These are phyloP conservation scores for Chaenodraco wilsoni DNA, from an alignment of 2,797 vertebrate genomes.

Conservation along the genomic window DNA sequence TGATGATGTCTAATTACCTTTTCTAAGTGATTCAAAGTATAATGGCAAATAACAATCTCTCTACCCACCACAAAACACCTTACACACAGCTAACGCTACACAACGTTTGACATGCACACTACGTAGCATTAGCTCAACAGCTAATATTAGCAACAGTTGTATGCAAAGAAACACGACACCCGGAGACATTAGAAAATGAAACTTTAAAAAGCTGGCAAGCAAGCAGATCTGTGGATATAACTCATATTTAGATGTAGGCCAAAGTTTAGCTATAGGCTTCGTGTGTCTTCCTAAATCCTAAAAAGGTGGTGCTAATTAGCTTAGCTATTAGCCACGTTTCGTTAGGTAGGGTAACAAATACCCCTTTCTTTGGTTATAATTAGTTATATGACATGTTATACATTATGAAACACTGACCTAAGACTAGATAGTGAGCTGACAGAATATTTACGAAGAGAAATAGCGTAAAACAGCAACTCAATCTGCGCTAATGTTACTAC, in stretches of 20 bases:
- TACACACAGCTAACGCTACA: not conserved
- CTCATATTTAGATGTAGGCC: not conserved
- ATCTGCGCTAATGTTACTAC: slow-evolving; percentile 15
- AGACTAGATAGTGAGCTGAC: rapidly evolving
- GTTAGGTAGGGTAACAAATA: slow-evolving; percentile 42
- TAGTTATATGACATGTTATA: rapidly evolving
- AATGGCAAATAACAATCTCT: not conserved
- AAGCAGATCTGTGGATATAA: not conserved
- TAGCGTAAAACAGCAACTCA: slow-evolving; percentile 2
- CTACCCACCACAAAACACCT: not conserved
- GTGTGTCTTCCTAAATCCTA: not conserved
- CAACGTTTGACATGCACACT: not conserved
- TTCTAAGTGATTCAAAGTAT: rapidly evolving
- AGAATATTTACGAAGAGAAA: not conserved
- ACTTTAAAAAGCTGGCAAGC: not conserved
- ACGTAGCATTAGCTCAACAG: not conserved
- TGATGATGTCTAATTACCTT: rapidly evolving
- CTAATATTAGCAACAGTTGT: not conserved
- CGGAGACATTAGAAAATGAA: rapidly evolving
- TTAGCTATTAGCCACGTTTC: slow-evolving; percentile 55
- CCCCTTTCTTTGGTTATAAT: not conserved
- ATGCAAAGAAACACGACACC: not conserved
- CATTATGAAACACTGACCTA: rapidly evolving
- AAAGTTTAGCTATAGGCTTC: too few species aligned
- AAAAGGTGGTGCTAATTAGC: slow-evolving; percentile 29